Percentiles rank a stretch among this genome's conserved stretches.
These are phyloP conservation scores for Drosophila robusta DNA, from an alignment of 2,888 invertebrate species.

Conservation along the genomic window DNA sequence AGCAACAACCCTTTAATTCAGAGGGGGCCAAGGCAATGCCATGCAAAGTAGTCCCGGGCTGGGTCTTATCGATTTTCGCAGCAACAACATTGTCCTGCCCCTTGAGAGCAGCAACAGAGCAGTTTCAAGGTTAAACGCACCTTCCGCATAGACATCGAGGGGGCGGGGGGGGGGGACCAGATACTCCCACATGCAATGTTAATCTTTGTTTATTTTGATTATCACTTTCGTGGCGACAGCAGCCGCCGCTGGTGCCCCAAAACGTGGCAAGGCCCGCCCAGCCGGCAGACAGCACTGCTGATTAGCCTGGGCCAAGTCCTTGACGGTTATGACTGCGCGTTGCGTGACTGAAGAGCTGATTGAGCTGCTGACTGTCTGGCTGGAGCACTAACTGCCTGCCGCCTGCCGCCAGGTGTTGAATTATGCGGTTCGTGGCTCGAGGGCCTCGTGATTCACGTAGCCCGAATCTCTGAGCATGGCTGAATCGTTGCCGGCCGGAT, in stretches of 20 bases:
- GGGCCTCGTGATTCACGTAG: conserved; percentile 50
- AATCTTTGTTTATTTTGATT: conserved; percentile 80
- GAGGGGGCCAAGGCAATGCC: neutral
- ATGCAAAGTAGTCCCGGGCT: conserved; percentile 9
- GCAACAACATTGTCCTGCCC: conserved; percentile 27
- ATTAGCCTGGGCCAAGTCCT: conserved; percentile 65
- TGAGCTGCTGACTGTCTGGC: conserved; percentile 32
- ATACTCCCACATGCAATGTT: conserved; percentile 37
- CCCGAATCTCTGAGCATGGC: conserved; percentile 10
- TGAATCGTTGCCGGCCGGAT: conserved; percentile 36
- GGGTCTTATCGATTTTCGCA: conserved; percentile 59
- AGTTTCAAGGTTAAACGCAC: conserved; percentile 64
- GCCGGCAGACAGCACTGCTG: conserved; percentile 8
- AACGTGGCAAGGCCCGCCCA: neutral
- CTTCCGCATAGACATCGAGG: conserved; percentile 23
- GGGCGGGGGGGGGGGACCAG: neutral
- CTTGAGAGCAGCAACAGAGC: conserved; percentile 3
- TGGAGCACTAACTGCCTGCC: conserved; percentile 31
- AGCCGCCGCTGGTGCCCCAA: neutral
- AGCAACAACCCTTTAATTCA: conserved; percentile 53
- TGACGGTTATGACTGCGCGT: conserved; percentile 56
- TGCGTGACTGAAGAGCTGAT: conserved; percentile 32
- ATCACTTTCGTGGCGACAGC: conserved; percentile 64
- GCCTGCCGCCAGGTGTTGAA: conserved; percentile 31
- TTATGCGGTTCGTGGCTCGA: too few relatives aligned